Evolutionary conservation across 1,140 invertebrate species (phyloP).

Genomic region (Drosophila malerkotliana): DNA sequence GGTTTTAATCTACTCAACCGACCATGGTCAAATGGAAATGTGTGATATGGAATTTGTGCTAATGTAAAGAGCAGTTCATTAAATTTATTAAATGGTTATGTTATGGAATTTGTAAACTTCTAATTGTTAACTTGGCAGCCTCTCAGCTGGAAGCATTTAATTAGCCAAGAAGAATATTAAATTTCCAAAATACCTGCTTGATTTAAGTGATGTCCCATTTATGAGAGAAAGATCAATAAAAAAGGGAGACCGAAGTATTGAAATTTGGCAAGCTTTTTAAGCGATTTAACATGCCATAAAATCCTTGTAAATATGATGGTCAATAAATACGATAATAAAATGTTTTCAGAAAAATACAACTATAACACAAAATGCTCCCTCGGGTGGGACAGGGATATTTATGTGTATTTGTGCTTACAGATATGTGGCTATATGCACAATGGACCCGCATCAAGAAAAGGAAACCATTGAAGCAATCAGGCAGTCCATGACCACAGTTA

Average conservation of each 20-base stretch:
- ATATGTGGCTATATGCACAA: constrained; percentile 42
- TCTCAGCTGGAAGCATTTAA: constrained; percentile 38
- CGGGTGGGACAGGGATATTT: constrained; percentile 32
- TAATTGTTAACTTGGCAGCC: constrained; percentile 8
- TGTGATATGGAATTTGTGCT: constrained; percentile 27
- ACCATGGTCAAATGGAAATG: constrained; percentile 24
- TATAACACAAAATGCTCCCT: constrained; percentile 57
- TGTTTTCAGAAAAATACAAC: constrained; percentile 55
- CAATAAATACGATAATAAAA: constrained; percentile 78
- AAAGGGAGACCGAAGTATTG: constrained; percentile 29
- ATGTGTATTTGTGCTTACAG: constrained; percentile 22
- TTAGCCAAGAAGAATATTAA: constrained; percentile 19
- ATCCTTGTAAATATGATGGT: constrained; percentile 69
- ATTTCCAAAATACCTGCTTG: constrained; percentile 16
- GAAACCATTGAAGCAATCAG: constrained; percentile 65
- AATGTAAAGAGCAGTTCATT: constrained; percentile 30
- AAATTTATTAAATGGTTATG: constrained; percentile 14
- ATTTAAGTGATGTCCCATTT: neutral
- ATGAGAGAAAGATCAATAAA: constrained; percentile 48
- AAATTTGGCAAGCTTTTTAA: constrained; percentile 54
- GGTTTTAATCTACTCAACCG: constrained; percentile 25
- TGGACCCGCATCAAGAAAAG: constrained; percentile 69
- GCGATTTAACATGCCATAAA: constrained; percentile 66
- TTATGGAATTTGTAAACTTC: constrained; percentile 14
- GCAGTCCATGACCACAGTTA: constrained; percentile 55